A percentile compares a stretch with the other conserved stretches of the same genome.
These are phyloP conservation scores for Paralichthys olivaceus DNA, from an alignment of 2,113 vertebrate genomes.

Conservation along the genomic window DNA sequence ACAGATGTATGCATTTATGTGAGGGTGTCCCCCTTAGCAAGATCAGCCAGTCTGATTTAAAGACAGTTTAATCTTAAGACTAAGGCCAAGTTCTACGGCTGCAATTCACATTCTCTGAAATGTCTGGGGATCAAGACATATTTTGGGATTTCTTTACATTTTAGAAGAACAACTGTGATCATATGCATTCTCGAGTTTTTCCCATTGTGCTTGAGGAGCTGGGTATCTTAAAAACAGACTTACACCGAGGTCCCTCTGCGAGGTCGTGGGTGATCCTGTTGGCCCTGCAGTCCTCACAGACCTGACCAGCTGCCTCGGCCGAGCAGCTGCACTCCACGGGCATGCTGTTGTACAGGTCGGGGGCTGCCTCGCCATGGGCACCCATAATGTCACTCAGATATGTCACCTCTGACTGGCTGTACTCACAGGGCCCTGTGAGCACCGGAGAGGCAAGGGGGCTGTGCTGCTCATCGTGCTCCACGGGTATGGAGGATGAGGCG, in stretches of 20 bases:
- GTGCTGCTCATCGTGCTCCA: constrained; percentile 79
- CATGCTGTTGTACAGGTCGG: constrained; percentile 58
- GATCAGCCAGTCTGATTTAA: not conserved
- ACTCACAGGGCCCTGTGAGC: constrained; percentile 63
- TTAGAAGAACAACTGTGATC: too few relatives aligned
- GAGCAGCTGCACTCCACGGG: constrained; percentile 71
- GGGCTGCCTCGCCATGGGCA: not conserved
- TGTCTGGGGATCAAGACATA: too few relatives aligned
- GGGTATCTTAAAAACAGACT: not conserved
- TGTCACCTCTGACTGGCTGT: constrained; percentile 80
- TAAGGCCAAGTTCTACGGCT: not conserved
- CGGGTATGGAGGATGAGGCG: constrained; percentile 49
- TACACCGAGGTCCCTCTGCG: constrained; percentile 25
- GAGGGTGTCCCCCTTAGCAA: not conserved
- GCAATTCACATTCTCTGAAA: too few relatives aligned
- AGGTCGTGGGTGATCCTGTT: constrained; percentile 50
- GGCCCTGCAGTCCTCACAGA: constrained; percentile 66
- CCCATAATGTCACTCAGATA: constrained; percentile 45
- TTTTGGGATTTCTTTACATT: too few relatives aligned
- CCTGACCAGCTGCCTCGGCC: constrained; percentile 6
- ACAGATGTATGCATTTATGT: not conserved
- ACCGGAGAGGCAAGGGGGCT: not conserved
- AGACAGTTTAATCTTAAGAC: not conserved
- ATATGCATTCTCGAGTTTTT: too few relatives aligned
- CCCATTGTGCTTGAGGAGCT: too few relatives aligned